Percentiles rank a stretch among this genome's conserved stretches.
Evolutionary conservation across 2,888 invertebrate genomes (phyloP).

Genomic region (Oithona nana): DNA sequence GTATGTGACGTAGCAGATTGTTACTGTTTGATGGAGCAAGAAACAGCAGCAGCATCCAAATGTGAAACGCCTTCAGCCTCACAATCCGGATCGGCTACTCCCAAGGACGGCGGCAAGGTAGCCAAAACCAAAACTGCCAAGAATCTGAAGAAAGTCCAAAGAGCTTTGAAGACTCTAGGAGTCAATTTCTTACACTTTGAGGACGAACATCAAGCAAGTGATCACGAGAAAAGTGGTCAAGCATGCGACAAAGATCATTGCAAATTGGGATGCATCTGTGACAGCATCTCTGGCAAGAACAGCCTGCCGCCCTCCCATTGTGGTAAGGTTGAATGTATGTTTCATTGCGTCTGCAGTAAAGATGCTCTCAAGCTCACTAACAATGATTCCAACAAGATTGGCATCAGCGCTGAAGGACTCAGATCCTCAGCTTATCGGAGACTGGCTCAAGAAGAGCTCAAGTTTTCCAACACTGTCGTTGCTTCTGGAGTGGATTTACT

Average conservation of each 20-base stretch:
- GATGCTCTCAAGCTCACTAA: slow-evolving; percentile 2
- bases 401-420: slow-evolving; percentile 3
- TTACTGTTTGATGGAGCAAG: background rate
- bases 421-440: background rate
- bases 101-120: background rate
- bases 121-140: background rate
- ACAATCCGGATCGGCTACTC: background rate
- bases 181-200: slow-evolving; percentile 13
- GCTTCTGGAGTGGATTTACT: slow-evolving; percentile 1
- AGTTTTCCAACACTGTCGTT: slow-evolving; percentile 9
- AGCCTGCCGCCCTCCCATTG: slow-evolving; percentile 6
- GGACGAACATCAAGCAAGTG: background rate
- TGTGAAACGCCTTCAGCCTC: background rate
- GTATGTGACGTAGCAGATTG: slow-evolving; percentile 6
- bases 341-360: slow-evolving; percentile 5
- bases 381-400: background rate
- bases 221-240: background rate
- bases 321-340: slow-evolving; percentile 17
- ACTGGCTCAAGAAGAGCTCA: slow-evolving; percentile 9
- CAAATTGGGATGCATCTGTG: slow-evolving; percentile 14
- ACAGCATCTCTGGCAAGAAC: slow-evolving; percentile 1
- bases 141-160: slow-evolving; percentile 1
- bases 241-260: slow-evolving; percentile 7
- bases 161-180: slow-evolving; percentile 14
- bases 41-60: background rate